phyloP scores from a whole-genome alignment of 2,797 vertebrate species.

The Acrocephalus scirpaceus region DNA sequence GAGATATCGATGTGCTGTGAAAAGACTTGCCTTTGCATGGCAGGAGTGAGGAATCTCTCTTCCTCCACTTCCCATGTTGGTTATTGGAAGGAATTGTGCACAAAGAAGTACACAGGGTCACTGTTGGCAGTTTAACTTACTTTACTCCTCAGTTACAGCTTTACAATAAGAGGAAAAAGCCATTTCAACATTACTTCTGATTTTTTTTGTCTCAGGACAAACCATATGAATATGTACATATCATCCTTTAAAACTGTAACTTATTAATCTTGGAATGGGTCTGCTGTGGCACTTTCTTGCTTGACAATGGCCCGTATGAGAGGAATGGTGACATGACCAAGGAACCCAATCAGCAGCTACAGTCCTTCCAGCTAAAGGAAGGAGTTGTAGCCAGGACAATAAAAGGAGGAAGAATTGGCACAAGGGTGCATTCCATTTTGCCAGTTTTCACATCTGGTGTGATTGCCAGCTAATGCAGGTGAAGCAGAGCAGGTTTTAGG shows the following conservation, averaged over 20 bases:
- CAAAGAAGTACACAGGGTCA: not conserved
- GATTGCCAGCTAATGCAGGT: not conserved
- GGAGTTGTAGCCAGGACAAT: not conserved
- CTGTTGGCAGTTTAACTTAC: fast-evolving
- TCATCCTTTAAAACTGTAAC: not conserved
- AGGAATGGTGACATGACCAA: not conserved
- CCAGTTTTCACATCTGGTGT: not conserved
- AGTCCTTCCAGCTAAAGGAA: not conserved
- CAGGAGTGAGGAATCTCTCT: not conserved
- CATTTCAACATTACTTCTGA: not conserved
- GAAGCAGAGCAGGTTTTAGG: not conserved
- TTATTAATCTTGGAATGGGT: not conserved
- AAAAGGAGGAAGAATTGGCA: not conserved
- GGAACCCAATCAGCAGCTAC: not conserved
- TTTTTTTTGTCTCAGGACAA: not conserved
- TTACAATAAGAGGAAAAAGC: not conserved
- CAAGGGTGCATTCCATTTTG: not conserved
- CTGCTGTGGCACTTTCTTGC: not conserved
- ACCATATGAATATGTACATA: fast-evolving
- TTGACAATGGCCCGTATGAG: not conserved
- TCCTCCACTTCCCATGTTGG: not conserved
- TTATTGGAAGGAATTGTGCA: not conserved
- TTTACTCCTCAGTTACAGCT: not conserved
- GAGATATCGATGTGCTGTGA: not conserved
- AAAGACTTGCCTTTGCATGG: not conserved